Conservation (phyloP, 2,113 vertebrate genomes). For the Porphyrio hochstetteri region DNA sequence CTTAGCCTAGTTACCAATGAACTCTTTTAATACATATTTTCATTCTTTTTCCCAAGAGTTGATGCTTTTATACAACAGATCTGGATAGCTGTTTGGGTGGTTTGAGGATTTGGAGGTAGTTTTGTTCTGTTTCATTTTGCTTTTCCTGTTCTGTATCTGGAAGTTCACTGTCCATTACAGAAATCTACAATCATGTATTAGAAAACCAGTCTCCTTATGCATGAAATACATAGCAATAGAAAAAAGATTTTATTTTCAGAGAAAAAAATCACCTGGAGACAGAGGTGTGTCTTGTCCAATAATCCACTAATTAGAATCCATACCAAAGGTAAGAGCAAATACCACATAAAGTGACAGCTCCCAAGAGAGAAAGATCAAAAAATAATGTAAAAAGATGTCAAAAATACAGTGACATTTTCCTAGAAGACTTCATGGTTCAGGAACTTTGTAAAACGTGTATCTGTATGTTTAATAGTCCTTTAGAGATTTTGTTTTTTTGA, state of each 20-base stretch:
- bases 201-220: neutral
- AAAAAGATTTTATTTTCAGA: neutral
- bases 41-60: neutral
- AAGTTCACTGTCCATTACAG: neutral
- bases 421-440: neutral
- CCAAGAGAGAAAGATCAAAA: neutral
- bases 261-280: neutral
- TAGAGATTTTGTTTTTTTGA: neutral
- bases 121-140: neutral
- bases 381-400: neutral
- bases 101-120: neutral
- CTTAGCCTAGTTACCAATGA: neutral
- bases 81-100: rapidly evolving
- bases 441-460: neutral
- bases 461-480: neutral
- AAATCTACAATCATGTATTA: neutral
- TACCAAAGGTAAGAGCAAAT: neutral
- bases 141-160: neutral
- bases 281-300: neutral
- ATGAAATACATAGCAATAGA: neutral
- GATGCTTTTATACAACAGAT: neutral
- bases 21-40: neutral
- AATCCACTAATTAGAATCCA: neutral
- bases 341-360: neutral
- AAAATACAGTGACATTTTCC: neutral